Evolutionary conservation across 2,797 vertebrate genomes (phyloP).

Genomic region (Enteromius fasciolatus): DNA sequence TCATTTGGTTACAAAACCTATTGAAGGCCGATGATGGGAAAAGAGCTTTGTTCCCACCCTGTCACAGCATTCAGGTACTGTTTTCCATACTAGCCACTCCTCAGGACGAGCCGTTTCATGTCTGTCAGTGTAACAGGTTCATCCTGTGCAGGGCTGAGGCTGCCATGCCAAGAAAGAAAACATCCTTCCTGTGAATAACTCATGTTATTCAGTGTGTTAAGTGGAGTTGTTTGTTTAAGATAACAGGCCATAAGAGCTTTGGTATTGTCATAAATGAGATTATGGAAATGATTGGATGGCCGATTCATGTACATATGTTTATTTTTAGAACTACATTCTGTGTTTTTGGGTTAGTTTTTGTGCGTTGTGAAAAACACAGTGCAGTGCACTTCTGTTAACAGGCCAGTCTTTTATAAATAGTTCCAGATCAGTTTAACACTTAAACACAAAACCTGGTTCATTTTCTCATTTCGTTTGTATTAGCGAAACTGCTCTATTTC

Average conservation of each 20-base stretch:
- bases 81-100: slow-evolving; percentile 19
- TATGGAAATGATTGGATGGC: background rate
- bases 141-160: slow-evolving; percentile 35
- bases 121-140: slow-evolving; percentile 49
- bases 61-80: slow-evolving; percentile 4
- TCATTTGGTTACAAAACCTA: slow-evolving; percentile 3
- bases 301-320: background rate
- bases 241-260: background rate
- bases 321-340: background rate
- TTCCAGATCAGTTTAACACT: background rate
- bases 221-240: slow-evolving; percentile 15
- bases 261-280: slow-evolving; percentile 6
- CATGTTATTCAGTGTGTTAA: background rate
- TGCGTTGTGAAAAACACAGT: background rate
- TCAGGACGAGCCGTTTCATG: slow-evolving; percentile 42
- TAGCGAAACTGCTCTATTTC: slow-evolving; percentile 2
- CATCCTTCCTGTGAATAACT: slow-evolving; percentile 13
- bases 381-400: background rate
- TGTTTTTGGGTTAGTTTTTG: background rate
- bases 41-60: background rate
- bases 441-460: background rate
- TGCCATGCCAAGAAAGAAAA: background rate
- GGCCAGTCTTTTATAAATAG: background rate
- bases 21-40: background rate
- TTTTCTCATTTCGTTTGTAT: background rate